These are phyloP conservation scores for Lutjanus argentimaculatus DNA, from an alignment of 2,797 vertebrate species.

Conservation along the genomic window DNA sequence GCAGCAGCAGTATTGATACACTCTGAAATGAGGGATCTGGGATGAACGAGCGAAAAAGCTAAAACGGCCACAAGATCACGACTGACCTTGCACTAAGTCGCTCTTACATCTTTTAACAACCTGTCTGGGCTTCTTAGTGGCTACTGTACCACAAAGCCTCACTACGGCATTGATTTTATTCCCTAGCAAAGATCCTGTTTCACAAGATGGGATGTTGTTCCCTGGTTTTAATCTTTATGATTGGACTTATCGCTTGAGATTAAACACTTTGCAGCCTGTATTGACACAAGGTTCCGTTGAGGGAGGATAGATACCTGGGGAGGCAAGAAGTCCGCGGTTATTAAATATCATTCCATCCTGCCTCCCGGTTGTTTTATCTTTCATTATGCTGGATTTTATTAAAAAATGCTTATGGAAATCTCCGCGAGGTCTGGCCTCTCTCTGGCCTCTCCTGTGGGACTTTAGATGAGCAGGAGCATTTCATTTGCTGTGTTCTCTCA, in stretches of 20 bases:
- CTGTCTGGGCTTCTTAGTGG: constrained; percentile 17
- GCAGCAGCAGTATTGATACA: constrained; percentile 60
- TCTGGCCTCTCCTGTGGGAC: constrained; percentile 69
- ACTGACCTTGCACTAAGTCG: constrained; percentile 58
- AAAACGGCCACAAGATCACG: constrained; percentile 31
- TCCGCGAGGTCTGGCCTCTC: constrained; percentile 64
- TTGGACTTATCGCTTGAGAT: constrained; percentile 60
- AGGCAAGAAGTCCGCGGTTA: constrained; percentile 58
- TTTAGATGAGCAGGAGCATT: constrained; percentile 69
- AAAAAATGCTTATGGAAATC: constrained; percentile 75
- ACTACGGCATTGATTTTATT: constrained; percentile 30
- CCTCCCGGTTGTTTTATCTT: constrained; percentile 79
- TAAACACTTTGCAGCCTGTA: constrained; percentile 62
- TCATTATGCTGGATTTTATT: constrained; percentile 77
- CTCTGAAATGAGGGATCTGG: constrained; percentile 61
- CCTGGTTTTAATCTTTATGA: constrained; percentile 59
- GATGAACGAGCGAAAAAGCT: constrained; percentile 53
- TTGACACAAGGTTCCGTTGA: constrained; percentile 55
- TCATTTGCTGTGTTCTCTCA: constrained; percentile 70
- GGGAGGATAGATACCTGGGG: constrained; percentile 58
- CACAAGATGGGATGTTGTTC: constrained; percentile 23
- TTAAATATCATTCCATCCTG: constrained; percentile 68
- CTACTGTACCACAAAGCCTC: constrained; percentile 28
- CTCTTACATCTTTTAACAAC: constrained; percentile 48
- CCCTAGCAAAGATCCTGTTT: constrained; percentile 37